Evolutionary conservation across 2,113 vertebrate species (phyloP).

Genomic region (Zosterops lateralis): DNA sequence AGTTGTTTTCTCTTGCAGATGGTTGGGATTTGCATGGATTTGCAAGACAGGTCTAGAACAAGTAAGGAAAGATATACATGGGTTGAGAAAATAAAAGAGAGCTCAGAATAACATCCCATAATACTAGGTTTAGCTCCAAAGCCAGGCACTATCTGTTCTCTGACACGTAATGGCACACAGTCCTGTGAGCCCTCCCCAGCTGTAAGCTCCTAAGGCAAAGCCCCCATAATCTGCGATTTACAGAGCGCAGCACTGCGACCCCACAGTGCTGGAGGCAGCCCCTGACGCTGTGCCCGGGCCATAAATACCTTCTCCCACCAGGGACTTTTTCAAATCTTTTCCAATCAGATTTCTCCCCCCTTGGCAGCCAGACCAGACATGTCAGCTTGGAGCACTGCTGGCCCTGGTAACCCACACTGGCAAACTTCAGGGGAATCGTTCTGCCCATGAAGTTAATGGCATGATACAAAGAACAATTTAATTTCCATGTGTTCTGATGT

Average conservation of each 20-base stretch:
- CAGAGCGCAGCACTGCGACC: accelerated
- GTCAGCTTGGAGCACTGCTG: background rate
- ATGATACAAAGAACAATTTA: background rate
- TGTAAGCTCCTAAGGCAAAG: background rate
- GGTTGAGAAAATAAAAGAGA: background rate
- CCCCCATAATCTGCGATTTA: background rate
- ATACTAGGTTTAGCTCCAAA: background rate
- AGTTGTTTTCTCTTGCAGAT: background rate
- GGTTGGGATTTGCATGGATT: background rate
- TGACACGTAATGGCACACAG: background rate
- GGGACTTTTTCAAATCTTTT: background rate
- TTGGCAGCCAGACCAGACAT: background rate
- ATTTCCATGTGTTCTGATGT: background rate
- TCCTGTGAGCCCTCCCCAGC: background rate
- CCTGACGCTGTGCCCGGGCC: background rate
- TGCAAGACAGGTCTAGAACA: background rate
- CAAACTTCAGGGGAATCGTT: background rate
- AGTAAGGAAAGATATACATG: background rate
- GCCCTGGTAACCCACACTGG: background rate
- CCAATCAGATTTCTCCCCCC: background rate
- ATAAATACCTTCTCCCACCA: background rate
- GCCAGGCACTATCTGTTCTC: background rate
- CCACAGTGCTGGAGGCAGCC: background rate
- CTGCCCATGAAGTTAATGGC: background rate
- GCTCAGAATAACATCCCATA: background rate